A percentile compares a stretch with the other conserved stretches of the same genome.
These are phyloP conservation scores for Xylophagus ater DNA, from an alignment of 2,888 invertebrate genomes.

Conservation along the genomic window DNA sequence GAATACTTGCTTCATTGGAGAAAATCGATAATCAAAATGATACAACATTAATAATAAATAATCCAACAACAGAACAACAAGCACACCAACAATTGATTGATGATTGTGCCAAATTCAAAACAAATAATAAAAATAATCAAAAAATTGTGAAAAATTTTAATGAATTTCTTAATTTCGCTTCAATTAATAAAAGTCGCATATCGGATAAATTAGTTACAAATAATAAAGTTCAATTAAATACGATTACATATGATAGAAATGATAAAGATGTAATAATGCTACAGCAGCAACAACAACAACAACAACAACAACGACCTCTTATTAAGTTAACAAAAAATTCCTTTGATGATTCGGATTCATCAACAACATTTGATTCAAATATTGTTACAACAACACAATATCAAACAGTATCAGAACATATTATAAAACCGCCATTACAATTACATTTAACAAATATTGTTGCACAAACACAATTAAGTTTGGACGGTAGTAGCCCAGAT, in stretches of 20 bases:
- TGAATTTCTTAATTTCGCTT: constrained; percentile 70
- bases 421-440: constrained; percentile 25
- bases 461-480: constrained; percentile 23
- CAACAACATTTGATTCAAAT: constrained; percentile 15
- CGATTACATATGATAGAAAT: constrained; percentile 12
- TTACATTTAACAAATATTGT: constrained; percentile 23
- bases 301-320: constrained; percentile 30
- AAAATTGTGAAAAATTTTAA: constrained; percentile 66
- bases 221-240: constrained; percentile 10
- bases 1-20: constrained; percentile 49
- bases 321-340: constrained; percentile 42
- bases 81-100: neutral
- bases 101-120: constrained; percentile 10
- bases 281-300: no score
- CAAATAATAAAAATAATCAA: constrained; percentile 28
- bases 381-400: constrained; percentile 6
- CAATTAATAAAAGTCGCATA: constrained; percentile 50
- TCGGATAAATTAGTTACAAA: constrained; percentile 27
- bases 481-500: constrained; percentile 61
- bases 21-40: constrained; percentile 44
- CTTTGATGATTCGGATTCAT: constrained; percentile 42
- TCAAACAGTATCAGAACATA: constrained; percentile 16
- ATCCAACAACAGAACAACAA: neutral
- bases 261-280: no score
- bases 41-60: constrained; percentile 21